Base-by-base conservation (phyloP, 2,797 vertebrate genomes). In the Fistularia tabacaria region DNA sequence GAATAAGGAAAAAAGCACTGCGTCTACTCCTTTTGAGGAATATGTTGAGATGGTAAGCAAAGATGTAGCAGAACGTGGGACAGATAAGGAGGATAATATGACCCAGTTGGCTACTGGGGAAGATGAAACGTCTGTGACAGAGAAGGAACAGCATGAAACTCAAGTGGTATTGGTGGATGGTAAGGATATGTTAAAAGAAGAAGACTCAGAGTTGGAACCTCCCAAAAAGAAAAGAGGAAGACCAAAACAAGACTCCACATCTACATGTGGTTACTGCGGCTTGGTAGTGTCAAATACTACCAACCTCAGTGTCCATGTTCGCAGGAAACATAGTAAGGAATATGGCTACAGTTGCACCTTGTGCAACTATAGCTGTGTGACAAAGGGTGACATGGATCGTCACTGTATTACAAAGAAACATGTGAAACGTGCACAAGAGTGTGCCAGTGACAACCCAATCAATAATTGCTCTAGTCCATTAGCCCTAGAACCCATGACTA, bases 321-420 rank as follows among this genome's bases (percentile, higher is more conserved):
- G 94, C 14, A 93, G 97, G 45, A 97, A 94, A 74, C 97, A 99
- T 80, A 98, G 96, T 70, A 96, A 94, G 65, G 92, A 98, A 52
- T 99, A 98, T 46, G 95, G 95, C 67, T 99, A 95, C 73, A 91
- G 92, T 74, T 99, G 97, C 80, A 96, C 92, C 55, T 82, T 96
- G 51, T 99, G 97, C 76, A 96, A 93, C 83, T 99, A 99, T 64
- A 98, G 93, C 66, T 98, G 96, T 0, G 97, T 99, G 49, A 99
- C 97, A 50, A 98, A 98, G 91, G 97, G 97, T 51, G 97, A 99
- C 71, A 99, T 99, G 94, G 97, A 99, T 70, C 95, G 97, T 0
- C 97, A 99, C 52, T 98, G 96, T 77, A 88, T 95, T 57, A 99
- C 97, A 8, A 98, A 96, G 81, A 99, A 99, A 62, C 97, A 99